phyloP scores from a whole-genome alignment of 2,113 vertebrate species.

The Equus quagga region DNA sequence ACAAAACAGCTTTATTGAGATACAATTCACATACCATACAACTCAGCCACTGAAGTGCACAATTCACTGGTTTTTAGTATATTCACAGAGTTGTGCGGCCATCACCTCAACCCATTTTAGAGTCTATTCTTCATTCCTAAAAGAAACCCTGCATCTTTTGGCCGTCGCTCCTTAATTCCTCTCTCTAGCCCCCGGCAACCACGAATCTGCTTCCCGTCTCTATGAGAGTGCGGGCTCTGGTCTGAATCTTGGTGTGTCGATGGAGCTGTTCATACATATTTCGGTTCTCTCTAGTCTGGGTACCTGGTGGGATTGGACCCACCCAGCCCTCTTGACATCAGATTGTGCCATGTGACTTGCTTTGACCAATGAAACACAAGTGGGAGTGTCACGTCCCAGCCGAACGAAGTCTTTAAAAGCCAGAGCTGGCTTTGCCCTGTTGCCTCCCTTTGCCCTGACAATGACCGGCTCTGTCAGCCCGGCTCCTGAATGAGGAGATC shows the following conservation, averaged over 20 bases:
- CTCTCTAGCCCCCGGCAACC: background rate
- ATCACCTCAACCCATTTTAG: background rate
- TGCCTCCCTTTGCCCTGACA: no score
- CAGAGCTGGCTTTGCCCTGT: background rate
- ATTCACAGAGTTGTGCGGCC: background rate
- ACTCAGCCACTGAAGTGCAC: background rate
- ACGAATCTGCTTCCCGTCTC: background rate
- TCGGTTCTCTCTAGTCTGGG: background rate
- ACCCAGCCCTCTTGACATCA: background rate
- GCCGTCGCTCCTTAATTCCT: background rate
- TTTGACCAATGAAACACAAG: background rate
- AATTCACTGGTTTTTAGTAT: background rate
- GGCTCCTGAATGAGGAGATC: background rate
- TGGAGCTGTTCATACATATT: background rate
- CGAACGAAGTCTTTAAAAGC: background rate
- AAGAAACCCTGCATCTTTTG: background rate
- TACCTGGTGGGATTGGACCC: no score
- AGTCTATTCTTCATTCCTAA: background rate
- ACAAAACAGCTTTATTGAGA: background rate
- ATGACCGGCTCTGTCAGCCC: background rate
- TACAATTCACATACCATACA: background rate
- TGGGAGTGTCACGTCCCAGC: background rate
- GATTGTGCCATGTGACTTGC: background rate
- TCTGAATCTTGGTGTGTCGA: background rate
- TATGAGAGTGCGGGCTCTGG: background rate